Evolutionary conservation across 2,113 vertebrate species (phyloP), one percentile per base, ranked within the genome.

Genomic region (Mellivora capensis): DNA sequence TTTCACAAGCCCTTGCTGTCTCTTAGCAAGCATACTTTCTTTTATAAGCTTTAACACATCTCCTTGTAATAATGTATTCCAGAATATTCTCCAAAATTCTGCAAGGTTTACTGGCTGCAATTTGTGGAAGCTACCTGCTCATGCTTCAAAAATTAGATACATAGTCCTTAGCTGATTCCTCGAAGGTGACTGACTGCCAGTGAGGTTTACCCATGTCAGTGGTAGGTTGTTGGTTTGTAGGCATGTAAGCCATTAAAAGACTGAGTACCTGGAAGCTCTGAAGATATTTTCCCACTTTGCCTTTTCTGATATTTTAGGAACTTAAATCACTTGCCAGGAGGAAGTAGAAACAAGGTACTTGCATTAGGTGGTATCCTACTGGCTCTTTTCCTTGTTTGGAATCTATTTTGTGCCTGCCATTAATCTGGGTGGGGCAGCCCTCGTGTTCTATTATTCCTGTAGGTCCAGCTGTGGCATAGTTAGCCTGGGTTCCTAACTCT

Each of bases 331-430:
- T 84, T 49, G 27, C 4, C 11, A 34, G 64, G 86, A 93, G 34
- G 91, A 97, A 95, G 82, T 31, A 85, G 83, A 93, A 95, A 91
- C 42, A 92, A 61, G 80, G n/a, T 44, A 44, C 21, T 74, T 86
- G 5, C 2, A 15, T 57, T 62, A 74, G 61, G 71, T 47, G 82
- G 0, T 93, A 29, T 85, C 37, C 34, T 12, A 14, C 31, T 42
- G 11, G 39, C 37, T 67, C 27, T 87, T 64, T 83, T 47, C 71
- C 47, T 90, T 91, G 89, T n/a, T 91, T 29, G 23, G 49, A 95
- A 71, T 97, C 91, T 92, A 8, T 49, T 92, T 79, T 93, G 31
- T 87, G 54, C 7, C 20, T 31, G 15, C 17, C 3, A 1, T 61
- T 52, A n/a, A 37, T 94, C 31, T 52, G 21, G 89, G 83, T 39